Base-by-base conservation (phyloP, 2,113 vertebrate genomes). In the Prochilodus magdalenae region DNA sequence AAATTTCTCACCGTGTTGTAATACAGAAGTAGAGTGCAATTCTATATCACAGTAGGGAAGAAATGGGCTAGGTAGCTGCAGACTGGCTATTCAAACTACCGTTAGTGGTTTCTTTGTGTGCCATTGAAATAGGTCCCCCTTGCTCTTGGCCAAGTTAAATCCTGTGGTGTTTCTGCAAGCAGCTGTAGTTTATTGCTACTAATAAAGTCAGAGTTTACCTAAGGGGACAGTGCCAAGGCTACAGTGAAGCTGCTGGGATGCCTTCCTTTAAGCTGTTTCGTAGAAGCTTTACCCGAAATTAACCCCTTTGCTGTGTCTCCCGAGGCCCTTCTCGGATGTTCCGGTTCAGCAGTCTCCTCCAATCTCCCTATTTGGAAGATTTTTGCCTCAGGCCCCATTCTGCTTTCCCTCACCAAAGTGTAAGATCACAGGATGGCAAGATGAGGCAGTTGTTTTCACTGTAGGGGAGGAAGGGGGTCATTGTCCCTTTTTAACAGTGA, bases 151-250 rank as follows among this genome's bases (percentile, higher is more conserved):
- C 76, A 49, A 29, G 22, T 51, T 51, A 57, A 47, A 26, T 10
- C 20, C 27, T 79, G 24, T 53, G 26, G 26, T 51, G 27, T 77
- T 65, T 81, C 4, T 51, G 3, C 24, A 24, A 57, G 30, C 80
- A 75, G 80, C 44, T 75, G 36, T 16, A 18, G 22, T 73, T 73
- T 84, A 78, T 85, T 76, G 33, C 76, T 73, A 71, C 55, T 84
- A 80, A 76, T 85, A 59, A 85, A n/a, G n/a, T 75, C 59, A 40
- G 47, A 49, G 57, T 85, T 87, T 82, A 74, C 33, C 40, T 67
- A 49, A 78, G 55, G 36, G 55, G 51, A 75, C 33, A 44, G 55
- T 57, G 73, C 57, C 73, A 65, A 78, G 73, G 29, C 10, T 85
- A 26, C 29, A 67, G 22, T 49, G 62, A 47, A 36, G 57, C 36